Evolutionary conservation across 2,797 vertebrate genomes (phyloP), one percentile per base, ranked within the genome.

Genomic region (Eremophila alpestris): DNA sequence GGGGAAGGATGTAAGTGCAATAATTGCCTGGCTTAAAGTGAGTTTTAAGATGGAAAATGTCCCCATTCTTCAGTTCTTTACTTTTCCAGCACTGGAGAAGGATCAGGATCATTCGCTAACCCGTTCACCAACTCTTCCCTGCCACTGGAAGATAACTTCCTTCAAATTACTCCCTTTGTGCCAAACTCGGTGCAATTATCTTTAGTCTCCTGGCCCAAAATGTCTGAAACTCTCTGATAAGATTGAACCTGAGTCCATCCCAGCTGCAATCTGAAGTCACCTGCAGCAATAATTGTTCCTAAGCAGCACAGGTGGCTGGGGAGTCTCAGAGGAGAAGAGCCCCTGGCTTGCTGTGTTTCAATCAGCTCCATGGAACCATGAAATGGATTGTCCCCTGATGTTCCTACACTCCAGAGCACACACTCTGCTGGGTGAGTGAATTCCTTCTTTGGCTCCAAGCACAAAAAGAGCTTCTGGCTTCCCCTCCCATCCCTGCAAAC

Each of bases 351-450:
- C 94, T 96, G 93, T 80, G 26, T 95, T 97, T 94, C 96, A 96
- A 78, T 97, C 96, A 95, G 93, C 90, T 92, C 82, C 96, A 70
- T 38, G 91, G 91, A 97, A 46, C 83, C 90, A 48, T 95, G 91
- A 91, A 95, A 97, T 93, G 93, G 94, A 95, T 96, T 97, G 94
- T 94, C 41, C 77, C 70, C 65, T 62, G 71, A 64, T 3, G 0
- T 95, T 84, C 63, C 8, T 16, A 23, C 75, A 10, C 82, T 87
- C 89, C 4, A 27, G 85, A 97, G 87, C 81, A 87, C 75, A 91
- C 77, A n/a, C 27, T 59, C 76, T 81, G 40, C 67, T 67, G 55
- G 76, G 41, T 20, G 16, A 70, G 74, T 94, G 82, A 88, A 96
- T 96, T 96, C 94, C 92, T 95, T 69, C 26, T 80, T 95, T 94